These are phyloP conservation scores for Heliconius congener DNA, from an alignment of 1,140 invertebrate genomes.

Conservation along the genomic window DNA sequence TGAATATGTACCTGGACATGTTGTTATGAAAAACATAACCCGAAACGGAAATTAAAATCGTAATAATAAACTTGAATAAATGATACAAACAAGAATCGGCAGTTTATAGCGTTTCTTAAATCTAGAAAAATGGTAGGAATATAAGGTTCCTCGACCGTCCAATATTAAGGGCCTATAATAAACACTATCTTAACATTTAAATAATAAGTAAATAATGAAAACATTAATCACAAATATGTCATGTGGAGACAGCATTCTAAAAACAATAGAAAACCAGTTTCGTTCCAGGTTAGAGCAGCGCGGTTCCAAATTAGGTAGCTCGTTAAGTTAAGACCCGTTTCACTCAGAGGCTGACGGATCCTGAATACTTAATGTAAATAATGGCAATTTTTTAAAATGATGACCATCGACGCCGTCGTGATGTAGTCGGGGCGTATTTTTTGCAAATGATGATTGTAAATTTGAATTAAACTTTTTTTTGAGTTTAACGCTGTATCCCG, in stretches of 20 bases:
- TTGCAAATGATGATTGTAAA: too few relatives aligned
- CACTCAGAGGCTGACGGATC: neutral
- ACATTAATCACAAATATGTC: neutral
- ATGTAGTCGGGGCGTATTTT: neutral
- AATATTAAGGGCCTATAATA: too few relatives aligned
- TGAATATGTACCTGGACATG: neutral
- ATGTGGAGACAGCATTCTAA: conserved; percentile 3
- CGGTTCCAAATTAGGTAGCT: conserved; percentile 35
- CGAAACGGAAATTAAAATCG: neutral
- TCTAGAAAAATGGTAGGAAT: neutral
- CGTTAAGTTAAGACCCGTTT: conserved; percentile 33
- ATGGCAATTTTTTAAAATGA: neutral
- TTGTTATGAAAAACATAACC: conserved; percentile 1
- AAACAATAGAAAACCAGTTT: conserved; percentile 38
- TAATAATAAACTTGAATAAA: neutral
- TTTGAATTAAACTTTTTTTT: too few relatives aligned
- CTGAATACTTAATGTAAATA: conserved; percentile 7
- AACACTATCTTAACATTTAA: neutral
- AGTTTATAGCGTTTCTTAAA: neutral
- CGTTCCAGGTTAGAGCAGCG: conserved; percentile 3
- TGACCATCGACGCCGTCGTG: neutral
- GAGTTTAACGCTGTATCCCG: too few relatives aligned
- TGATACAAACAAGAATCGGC: too few relatives aligned
- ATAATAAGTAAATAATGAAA: neutral
- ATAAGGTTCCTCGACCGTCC: too few relatives aligned